Conservation (phyloP, 2,888 invertebrate species). For the Leptothorax acervorum region DNA sequence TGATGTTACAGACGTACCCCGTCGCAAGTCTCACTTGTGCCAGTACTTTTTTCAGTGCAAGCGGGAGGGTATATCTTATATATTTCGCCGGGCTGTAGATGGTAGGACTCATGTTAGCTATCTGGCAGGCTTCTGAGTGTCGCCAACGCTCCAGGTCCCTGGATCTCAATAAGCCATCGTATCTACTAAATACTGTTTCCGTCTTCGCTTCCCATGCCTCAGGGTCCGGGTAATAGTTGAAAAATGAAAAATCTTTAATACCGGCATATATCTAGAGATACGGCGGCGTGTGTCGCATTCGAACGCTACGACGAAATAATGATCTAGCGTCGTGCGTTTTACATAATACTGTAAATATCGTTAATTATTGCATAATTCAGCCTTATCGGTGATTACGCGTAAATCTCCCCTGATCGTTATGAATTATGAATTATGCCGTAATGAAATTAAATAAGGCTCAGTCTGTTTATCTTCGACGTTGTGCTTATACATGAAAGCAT, state of each 20-base stretch:
- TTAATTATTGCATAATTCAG: constrained; percentile 39
- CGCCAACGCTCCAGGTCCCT: too few species aligned
- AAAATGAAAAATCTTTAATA: constrained; percentile 35
- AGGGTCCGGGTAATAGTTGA: background rate
- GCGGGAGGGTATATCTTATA: too few species aligned
- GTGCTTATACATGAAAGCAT: background rate
- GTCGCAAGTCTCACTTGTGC: too few species aligned
- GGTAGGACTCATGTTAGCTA: too few species aligned
- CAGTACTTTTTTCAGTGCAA: too few species aligned
- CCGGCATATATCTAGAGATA: constrained; percentile 24
- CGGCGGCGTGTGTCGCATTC: constrained; percentile 16
- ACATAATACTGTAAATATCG: constrained; percentile 26
- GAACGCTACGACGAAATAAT: background rate
- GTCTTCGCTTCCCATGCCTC: too few species aligned
- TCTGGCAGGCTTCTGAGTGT: too few species aligned
- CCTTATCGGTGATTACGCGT: constrained; percentile 18
- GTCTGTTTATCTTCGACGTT: background rate
- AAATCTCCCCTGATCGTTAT: background rate
- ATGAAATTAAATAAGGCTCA: background rate
- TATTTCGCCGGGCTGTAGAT: too few species aligned
- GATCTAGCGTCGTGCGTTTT: constrained; percentile 14
- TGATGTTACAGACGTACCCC: too few species aligned
- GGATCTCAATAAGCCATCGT: too few species aligned
- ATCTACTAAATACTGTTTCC: too few species aligned
- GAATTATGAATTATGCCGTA: constrained; percentile 12